Conservation (phyloP, 35 echinoderm and acorn worm species). For the Nesometra sesokonis region DNA sequence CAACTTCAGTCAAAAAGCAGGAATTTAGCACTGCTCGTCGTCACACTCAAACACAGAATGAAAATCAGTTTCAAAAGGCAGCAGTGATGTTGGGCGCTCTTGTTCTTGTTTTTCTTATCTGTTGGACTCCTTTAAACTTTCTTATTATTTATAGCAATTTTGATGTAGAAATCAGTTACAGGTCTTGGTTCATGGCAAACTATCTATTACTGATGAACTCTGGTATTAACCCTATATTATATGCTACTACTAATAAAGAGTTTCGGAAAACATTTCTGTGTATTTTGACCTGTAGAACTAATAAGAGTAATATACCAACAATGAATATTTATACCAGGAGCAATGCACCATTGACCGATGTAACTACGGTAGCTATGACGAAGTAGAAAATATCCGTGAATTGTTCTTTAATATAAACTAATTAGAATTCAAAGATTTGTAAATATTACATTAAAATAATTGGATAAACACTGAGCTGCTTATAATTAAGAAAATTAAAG, state of each 20-base stretch:
- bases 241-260: constrained; percentile 22
- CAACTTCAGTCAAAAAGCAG: neutral
- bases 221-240: constrained; percentile 22
- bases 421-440: no score
- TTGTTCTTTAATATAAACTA: no score
- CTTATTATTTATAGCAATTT: neutral
- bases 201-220: constrained; percentile 30
- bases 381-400: no score
- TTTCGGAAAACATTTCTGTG: constrained; percentile 16
- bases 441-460: no score
- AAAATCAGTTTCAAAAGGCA: constrained; percentile 8
- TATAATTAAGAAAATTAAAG: no score
- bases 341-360: no score
- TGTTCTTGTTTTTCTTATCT: constrained; percentile 16
- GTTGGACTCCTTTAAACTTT: constrained; percentile 29
- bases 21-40: neutral
- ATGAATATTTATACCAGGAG: no score
- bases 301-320: no score
- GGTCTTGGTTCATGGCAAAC: neutral
- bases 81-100: constrained; percentile 22
- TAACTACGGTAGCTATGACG: no score
- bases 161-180: neutral
- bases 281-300: no score
- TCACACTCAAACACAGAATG: neutral
- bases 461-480: no score